Base-by-base conservation (phyloP, 2,113 vertebrate genomes). In the Crotophaga sulcirostris region DNA sequence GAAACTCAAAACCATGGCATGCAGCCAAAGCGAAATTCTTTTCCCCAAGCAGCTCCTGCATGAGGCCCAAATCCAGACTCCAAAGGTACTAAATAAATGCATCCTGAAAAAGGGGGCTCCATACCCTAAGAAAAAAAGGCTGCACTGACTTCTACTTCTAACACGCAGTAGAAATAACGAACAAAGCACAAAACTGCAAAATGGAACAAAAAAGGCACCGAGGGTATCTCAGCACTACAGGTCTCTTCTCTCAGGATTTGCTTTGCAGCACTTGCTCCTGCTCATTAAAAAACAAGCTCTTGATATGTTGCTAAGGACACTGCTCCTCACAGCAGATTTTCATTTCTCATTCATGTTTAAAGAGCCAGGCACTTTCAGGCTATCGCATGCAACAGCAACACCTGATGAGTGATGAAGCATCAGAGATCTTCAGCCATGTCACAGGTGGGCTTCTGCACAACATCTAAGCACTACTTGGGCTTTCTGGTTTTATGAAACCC, bases 381-480 rank as follows among this genome's bases (percentile, higher is more conserved):
- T 11, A 5, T 2, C 7, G 11, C 29, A 62, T 2, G 6, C 19
- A 55, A 19, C 25, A 54, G 75, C 33, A 72, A 24, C 45, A 33
- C 31, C 38, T 14, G 33, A 16, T 17, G 11, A 0, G 1, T 3
- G 3, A 49, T 2, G 28, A 56, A 45, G 38, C 7, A 2, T 38
- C 13, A 1, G 44, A 70, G 68, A 59, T 25, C 62, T 34, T 45
- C 44, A 52, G 24, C 28, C 28, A 24, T 0, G 2, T 45, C 49
- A 24, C 34, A 0, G 4, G 9, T 6, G 18, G 19, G 33, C 49
- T 73, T 60, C 36, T 20, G 21, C 23, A 7, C 0, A 0, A 11
- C 12, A 40, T 13, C 36, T 11, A 3, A 45, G 17, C 29, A 45
- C 16, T 11, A 4, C n/a, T 21, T 34, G 9, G 16, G 16, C 14